Base-by-base conservation (phyloP, 2,888 invertebrate species). In the Ennomos erosarius region DNA sequence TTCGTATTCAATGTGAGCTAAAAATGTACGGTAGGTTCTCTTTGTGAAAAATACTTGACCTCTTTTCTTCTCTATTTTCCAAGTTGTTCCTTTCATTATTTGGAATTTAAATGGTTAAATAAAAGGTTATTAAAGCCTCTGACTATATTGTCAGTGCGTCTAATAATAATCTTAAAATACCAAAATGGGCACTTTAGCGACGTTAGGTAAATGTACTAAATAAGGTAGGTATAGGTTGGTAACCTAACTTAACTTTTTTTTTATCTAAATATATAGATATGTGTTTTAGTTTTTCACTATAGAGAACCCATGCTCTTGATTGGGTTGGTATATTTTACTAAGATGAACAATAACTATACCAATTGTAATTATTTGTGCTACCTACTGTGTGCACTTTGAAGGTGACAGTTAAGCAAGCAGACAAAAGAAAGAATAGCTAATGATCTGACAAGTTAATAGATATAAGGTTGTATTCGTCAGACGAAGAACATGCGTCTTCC, bases 381-480 rank as follows among this genome's bases (percentile, higher is more conserved):
- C 1, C 4, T 26, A 26, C 26, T 4, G 1, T 3, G 4, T 1
- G 26, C 4, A 38, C 8, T 5, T 13, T 10, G 34, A 26, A 38
- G 26, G 13, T 36, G 9, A 36, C n/a, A 40, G 8, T 42, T 35
- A 42, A 50, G 50, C 50, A 16, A 26, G 26, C 3, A 6, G 6
- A 55, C 47, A 48, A 50, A 56, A 50, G 59, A 55, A 53, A 60
- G n/a, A n/a, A 57, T 51, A 54, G 57, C 64, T 73, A 75, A 72
- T 70, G 67, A 73, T 54, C 65, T 67, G 66, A 71, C 69, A 71
- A 74, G 70, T 76, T 78, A 76, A 78, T 73, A 65, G 71, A 70
- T 64, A 74, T 75, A 76, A 68, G 65, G 62, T 45, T 68, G 70
- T 74, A 67, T 74, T 73, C n/a, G n/a, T n/a, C 67, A 76, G 71